A percentile compares a stretch with the other conserved stretches of the same genome.
phyloP scores from a whole-genome alignment of 1,140 invertebrate genomes.

The Drosophila elegans region DNA sequence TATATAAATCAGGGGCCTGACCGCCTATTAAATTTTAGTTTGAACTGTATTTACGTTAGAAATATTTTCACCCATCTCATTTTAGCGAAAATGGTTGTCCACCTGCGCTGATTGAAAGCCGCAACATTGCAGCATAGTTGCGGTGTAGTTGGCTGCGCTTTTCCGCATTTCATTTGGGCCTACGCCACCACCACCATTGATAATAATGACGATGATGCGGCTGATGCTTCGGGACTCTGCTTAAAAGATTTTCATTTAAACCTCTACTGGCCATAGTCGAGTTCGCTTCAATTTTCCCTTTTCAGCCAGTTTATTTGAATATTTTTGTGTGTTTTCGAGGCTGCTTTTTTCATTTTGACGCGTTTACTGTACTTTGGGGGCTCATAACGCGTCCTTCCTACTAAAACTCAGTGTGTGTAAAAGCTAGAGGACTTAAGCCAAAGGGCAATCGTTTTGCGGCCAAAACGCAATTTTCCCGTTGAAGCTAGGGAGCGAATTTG shows the following conservation, averaged over 20 bases:
- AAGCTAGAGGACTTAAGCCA: constrained; percentile 33
- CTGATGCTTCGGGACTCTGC: constrained; percentile 16
- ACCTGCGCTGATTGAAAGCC: constrained; percentile 17
- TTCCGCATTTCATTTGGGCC: constrained; percentile 23
- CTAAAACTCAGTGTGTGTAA: neutral
- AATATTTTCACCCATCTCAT: neutral
- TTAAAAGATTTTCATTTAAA: constrained; percentile 43
- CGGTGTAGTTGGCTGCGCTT: constrained; percentile 11
- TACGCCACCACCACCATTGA: neutral
- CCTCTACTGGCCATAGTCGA: constrained; percentile 1
- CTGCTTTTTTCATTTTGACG: constrained; percentile 25
- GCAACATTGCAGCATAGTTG: constrained; percentile 41
- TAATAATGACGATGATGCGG: constrained; percentile 20
- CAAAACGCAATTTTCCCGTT: constrained; percentile 45
- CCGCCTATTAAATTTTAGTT: constrained; percentile 26
- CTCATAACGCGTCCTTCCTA: constrained; percentile 11
- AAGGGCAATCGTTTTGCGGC: constrained; percentile 52
- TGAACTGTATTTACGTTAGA: constrained; percentile 3
- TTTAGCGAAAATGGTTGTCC: neutral
- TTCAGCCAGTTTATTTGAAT: constrained; percentile 31
- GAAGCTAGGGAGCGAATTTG: constrained; percentile 30
- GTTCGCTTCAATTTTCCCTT: constrained; percentile 24
- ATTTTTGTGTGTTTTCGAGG: constrained; percentile 22
- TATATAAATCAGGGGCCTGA: constrained; percentile 13
- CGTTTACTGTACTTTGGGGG: constrained; percentile 43